Base-by-base conservation (phyloP, 2,797 vertebrate species). In the Acanthis flammea region DNA sequence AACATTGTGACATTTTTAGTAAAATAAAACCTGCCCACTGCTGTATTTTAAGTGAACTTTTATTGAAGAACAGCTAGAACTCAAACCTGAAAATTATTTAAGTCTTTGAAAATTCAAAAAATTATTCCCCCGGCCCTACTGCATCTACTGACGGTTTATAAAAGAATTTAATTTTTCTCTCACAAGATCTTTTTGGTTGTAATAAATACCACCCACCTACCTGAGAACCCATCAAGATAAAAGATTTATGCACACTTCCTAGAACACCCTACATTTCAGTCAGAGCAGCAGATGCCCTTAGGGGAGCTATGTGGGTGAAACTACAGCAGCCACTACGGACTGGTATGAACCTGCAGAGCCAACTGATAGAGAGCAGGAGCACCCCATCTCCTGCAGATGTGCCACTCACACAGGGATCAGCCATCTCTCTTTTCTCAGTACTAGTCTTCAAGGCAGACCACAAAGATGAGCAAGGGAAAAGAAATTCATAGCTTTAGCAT, bases 261-360 rank as follows among this genome's bases (percentile, higher is more conserved):
- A 77, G 78, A 95, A 82, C 65, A 63, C 9, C 44, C 44, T 74
- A 5, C 45, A 18, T 77, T 85, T 78, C 86, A 95, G 48, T 53
- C 63, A 37, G 44, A n/a, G 74, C 78, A 77, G 30, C 78, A 53
- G 14, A 74, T 47, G 44, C 90, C 95, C 87, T 33, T 12, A 61
- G 90, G 96, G 91, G 27, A 91, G 33, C 35, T 67, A 6, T 1
- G 85, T 92, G 96, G 95, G 78, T 94, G 94, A 95, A 96, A 96
- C 95, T 95, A 14, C 50, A 41, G 87, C 87, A 80, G 83, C 68
- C 57, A 28, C 85, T 24, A 1, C 8, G 68, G 70, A 30, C 91
- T 83, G 89, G 87, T 47, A 76, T 77, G 89, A 90, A 80, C 90
- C 87, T 53, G 50, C 65, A 68, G 67, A 83, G 79, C 54, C 62